These are phyloP conservation scores for Ianthella basta DNA, from an alignment of 37 sponge, comb jelly and placozoan species.

Conservation along the genomic window DNA sequence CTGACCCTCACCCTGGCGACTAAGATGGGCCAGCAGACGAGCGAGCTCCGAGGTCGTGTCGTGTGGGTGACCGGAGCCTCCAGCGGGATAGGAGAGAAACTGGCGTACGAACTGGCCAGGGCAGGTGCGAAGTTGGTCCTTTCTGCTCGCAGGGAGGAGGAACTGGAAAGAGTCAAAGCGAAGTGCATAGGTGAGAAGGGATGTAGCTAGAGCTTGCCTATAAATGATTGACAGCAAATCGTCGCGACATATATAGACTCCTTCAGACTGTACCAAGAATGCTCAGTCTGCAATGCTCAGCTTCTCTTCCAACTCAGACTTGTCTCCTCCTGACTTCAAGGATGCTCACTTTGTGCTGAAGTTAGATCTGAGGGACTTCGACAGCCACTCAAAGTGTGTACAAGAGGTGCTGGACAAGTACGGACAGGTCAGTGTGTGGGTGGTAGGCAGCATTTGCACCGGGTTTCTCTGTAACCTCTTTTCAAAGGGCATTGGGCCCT, in stretches of 20 bases:
- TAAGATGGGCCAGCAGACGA: slow-evolving; percentile 43
- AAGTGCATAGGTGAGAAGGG: slow-evolving; percentile 63
- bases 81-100: slow-evolving; percentile 88
- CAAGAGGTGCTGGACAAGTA: slow-evolving; percentile 48
- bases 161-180: slow-evolving; percentile 75
- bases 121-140: slow-evolving; percentile 79
- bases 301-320: neutral
- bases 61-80: slow-evolving; percentile 97
- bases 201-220: too few species aligned
- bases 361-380: slow-evolving; percentile 65
- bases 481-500: too few species aligned
- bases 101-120: slow-evolving; percentile 76
- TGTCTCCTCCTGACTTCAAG: slow-evolving; percentile 53
- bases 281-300: too few species aligned
- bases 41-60: slow-evolving; percentile 73
- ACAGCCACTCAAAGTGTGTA: slow-evolving; percentile 42
- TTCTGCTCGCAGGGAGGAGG: slow-evolving; percentile 84
- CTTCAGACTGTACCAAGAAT: too few species aligned
- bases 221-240: too few species aligned
- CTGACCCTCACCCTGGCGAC: slow-evolving; percentile 46
- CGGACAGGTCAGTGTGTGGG: slow-evolving; percentile 51
- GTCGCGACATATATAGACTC: too few species aligned
- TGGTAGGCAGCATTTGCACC: too few species aligned
- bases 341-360: slow-evolving; percentile 59
- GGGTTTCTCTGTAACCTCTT: too few species aligned